Evolutionary conservation across 2,113 vertebrate species (phyloP), one percentile per base, ranked within the genome.

Genomic region (Psophia crepitans): DNA sequence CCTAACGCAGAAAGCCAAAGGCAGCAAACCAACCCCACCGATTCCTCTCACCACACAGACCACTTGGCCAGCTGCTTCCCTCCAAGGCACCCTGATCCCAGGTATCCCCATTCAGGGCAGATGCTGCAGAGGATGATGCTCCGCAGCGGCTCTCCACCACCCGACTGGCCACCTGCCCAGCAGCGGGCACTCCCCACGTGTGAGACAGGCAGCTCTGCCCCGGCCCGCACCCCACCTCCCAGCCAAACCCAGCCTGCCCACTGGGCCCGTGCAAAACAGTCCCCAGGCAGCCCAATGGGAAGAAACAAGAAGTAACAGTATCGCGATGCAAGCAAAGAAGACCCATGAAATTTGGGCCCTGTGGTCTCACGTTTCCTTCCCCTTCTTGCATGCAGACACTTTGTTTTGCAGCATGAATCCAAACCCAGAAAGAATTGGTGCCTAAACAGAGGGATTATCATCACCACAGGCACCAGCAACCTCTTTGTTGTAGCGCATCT

Each of bases 401-500:
- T 35, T 18, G 26, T 44, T 84, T 58, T 27, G 32, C 46, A 90
- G 41, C 28, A 21, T 7, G 22, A 9, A 20, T 23, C 27, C 60
- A 60, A 71, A 75, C 39, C 8, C 24, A 64, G 57, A 48, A 77
- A 80, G 37, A 74, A 4, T 0, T 14, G 13, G 22, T 30, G 9
- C 48, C 27, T 78, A 11, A 93, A 60, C 28, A 85, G 73, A 71
- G 22, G 21, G 27, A 84, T 57, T 28, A 21, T 4, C 64, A 65
- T 17, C 12, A 30, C 10, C 43, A n/a, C 6, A 0, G 33, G 73
- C 71, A 76, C 5, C 8, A 14, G 16, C 1, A 6, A 86, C 21
- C 44, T 13, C 81, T 39, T 60, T 32, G 8, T 9, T 0, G 0
- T 1, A 82, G 43, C 0, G 0, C 10, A 43, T 9, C 48, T 85